Evolutionary conservation across 2,888 invertebrate genomes (phyloP).

Genomic region (Sinodicranocentrus sp.): DNA sequence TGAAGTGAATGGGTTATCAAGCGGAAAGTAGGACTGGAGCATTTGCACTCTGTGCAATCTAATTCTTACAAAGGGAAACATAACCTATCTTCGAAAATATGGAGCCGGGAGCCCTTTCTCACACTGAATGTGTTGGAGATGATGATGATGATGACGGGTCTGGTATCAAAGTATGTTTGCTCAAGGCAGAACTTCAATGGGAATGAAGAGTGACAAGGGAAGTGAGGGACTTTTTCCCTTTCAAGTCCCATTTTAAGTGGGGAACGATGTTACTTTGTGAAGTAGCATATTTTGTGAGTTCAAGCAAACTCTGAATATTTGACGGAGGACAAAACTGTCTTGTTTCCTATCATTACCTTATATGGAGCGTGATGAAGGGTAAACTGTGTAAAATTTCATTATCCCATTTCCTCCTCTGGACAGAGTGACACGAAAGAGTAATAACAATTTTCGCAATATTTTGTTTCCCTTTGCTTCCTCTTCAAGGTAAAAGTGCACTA

Average conservation of each 20-base stretch:
- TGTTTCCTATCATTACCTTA: too few species aligned
- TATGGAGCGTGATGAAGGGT: too few species aligned
- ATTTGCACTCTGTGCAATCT: not conserved
- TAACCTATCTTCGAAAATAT: too few species aligned
- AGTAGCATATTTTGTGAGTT: not conserved
- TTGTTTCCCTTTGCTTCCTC: too few species aligned
- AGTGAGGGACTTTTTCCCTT: slow-evolving; percentile 10
- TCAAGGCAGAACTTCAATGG: slow-evolving; percentile 14
- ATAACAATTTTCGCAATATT: too few species aligned
- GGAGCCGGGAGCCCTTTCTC: too few species aligned
- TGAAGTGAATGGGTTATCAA: slow-evolving; percentile 39
- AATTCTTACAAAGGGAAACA: too few species aligned
- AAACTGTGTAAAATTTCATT: slow-evolving; percentile 4
- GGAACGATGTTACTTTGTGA: slow-evolving; percentile 14
- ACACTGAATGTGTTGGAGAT: not conserved
- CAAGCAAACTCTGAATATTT: too few species aligned
- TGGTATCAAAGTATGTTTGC: slow-evolving; percentile 18
- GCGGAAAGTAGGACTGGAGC: slow-evolving; percentile 48
- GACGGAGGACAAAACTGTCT: too few species aligned
- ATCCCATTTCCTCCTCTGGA: not conserved
- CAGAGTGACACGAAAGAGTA: too few species aligned
- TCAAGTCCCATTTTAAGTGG: not conserved
- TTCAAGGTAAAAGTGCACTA: too few species aligned
- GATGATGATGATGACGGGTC: not conserved
- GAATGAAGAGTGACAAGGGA: slow-evolving; percentile 44